Conservation (phyloP, 2,797 vertebrate genomes). For the Ataeniobius toweri region DNA sequence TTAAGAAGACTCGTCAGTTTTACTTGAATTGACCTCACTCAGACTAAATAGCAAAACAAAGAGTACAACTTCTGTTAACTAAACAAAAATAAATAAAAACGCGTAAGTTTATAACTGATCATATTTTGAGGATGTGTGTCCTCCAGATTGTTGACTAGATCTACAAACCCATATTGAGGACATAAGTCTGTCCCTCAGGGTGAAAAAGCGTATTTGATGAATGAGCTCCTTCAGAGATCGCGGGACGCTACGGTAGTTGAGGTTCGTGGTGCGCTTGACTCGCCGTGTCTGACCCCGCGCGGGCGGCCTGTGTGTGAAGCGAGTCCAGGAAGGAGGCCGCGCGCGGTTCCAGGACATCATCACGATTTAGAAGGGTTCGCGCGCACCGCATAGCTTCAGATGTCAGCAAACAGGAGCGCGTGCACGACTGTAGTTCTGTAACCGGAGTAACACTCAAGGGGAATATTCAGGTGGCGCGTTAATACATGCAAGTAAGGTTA, state of each 20-base stretch:
- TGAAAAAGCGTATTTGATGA: conserved; percentile 29
- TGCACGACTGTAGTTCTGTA: background rate
- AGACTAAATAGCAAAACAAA: background rate
- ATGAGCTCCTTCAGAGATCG: conserved; percentile 40
- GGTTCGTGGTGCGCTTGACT: background rate
- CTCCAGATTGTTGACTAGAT: background rate
- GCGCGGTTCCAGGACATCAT: background rate
- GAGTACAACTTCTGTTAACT: background rate
- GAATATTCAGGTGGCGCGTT: background rate
- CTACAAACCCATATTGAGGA: background rate
- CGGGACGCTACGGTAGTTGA: conserved; percentile 18
- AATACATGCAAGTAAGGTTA: background rate
- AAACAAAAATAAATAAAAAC: background rate
- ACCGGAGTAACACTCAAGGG: background rate
- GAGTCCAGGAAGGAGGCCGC: conserved; percentile 16
- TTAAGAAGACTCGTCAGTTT: background rate
- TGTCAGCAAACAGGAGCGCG: background rate
- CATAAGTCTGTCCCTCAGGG: background rate
- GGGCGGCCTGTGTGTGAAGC: background rate
- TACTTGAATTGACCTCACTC: background rate
- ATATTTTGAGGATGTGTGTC: background rate
- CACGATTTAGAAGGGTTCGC: background rate
- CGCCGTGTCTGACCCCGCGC: background rate
- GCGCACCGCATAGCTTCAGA: background rate
- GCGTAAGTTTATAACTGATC: background rate